Evolutionary conservation across 2,797 vertebrate genomes (phyloP), one percentile per base, ranked within the genome.

Genomic region (Cossypha niveicapilla): DNA sequence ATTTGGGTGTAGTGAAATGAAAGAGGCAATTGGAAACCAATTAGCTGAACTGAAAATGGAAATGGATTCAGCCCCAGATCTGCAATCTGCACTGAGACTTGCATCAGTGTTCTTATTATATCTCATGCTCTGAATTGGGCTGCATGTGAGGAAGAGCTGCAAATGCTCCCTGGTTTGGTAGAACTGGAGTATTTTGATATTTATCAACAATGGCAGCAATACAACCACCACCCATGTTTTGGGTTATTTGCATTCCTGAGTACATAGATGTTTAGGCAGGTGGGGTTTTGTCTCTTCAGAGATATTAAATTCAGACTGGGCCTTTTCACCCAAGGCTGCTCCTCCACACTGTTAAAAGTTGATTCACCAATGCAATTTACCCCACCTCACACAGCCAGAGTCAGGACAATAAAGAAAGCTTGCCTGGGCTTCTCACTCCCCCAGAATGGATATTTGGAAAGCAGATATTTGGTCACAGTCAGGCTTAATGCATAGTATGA

Each of bases 11-110:
- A 93, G 39, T 62, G 85, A 87, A 86, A 94, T 67, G 54, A 62
- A 75, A 92, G 71, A 92, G 34, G 67, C 60, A 90, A 85, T n/a
- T 88, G 77, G 88, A 73, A 91, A 79, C 37, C 58, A 86, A 94
- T 88, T 83, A 86, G 60, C 56, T 84, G 67, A 93, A 77, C 76
- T 75, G 85, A 88, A 94, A 92, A 91, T 67, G 57, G 75, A 94
- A 87, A 91, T 65, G n/a, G 54, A 79, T 93, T 91, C 86, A 84
- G 91, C 23, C 70, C 79, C 47, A 86, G 73, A 90, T 90, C 79
- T 86, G 79, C 61, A 77, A 75, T 77, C 75, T 91, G 42, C 79
- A 83, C 27, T 1, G 2, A 81, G 70, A 80, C 22, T 62, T 80
- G 39, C 73, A 92, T 70, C 79, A 88, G 9, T 4, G 1, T 71